Conservation (phyloP, 2,113 vertebrate genomes). For the Azemiops feae region DNA sequence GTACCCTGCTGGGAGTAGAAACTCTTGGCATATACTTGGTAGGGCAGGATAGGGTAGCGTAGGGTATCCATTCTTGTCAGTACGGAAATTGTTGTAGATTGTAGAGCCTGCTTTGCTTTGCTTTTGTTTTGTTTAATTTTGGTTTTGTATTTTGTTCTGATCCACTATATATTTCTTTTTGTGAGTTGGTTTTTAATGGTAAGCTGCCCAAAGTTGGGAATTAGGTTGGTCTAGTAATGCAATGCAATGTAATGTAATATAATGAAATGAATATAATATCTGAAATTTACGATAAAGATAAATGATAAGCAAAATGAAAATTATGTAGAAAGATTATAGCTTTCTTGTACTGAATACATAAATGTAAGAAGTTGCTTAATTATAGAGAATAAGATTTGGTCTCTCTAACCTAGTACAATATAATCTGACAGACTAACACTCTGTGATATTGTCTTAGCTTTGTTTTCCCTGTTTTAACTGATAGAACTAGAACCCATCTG, state of each 20-base stretch:
- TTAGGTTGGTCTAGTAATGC: background rate
- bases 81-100: background rate
- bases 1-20: background rate
- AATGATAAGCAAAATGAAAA: background rate
- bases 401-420: background rate
- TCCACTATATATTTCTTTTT: background rate
- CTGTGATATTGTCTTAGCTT: background rate
- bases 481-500: background rate
- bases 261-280: background rate
- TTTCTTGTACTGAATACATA: background rate
- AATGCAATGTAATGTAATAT: background rate
- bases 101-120: background rate
- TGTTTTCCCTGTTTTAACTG: background rate
- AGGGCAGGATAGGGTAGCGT: background rate
- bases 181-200: background rate
- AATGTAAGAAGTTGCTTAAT: background rate
- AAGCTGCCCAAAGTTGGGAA: background rate
- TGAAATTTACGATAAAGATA: background rate
- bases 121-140: background rate
- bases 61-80: background rate
- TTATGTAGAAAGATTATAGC: background rate
- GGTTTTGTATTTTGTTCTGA: background rate
- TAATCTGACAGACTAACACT: background rate
- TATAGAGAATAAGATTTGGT: background rate
- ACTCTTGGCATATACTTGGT: background rate